A percentile compares a stretch with the other conserved stretches of the same genome.
Evolutionary conservation across 2,888 invertebrate species (phyloP).

Genomic region (Pyrochroa serraticornis): DNA sequence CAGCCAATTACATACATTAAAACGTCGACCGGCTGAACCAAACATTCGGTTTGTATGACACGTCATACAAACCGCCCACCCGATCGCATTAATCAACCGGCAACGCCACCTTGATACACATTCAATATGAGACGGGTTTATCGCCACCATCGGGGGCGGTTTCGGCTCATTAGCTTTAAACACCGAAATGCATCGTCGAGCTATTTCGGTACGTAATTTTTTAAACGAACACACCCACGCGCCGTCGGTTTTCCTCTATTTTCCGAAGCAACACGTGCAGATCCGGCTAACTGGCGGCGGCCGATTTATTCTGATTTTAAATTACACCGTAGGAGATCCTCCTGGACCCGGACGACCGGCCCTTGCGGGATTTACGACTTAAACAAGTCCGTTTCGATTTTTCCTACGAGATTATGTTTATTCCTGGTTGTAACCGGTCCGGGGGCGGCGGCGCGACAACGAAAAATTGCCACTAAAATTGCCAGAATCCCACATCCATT

Average conservation of each 20-base stretch:
- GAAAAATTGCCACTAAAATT: too few relatives aligned
- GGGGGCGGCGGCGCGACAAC: too few relatives aligned
- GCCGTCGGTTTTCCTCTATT: conserved; percentile 13
- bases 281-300: conserved; percentile 14
- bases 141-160: not conserved
- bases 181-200: not conserved
- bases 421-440: too few relatives aligned
- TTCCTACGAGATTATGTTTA: not conserved
- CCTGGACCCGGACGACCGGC: conserved; percentile 8
- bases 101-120: conserved; percentile 12
- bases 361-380: conserved; percentile 17
- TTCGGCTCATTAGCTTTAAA: not conserved
- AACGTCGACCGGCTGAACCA: conserved; percentile 27
- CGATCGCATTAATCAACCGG: conserved; percentile 21
- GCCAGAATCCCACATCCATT: too few relatives aligned
- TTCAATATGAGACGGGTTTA: conserved; percentile 2
- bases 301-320: conserved; percentile 29
- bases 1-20: conserved; percentile 23
- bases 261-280: conserved; percentile 20
- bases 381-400: conserved; percentile 5
- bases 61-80: conserved; percentile 25
- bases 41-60: conserved; percentile 19
- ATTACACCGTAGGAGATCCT: conserved; percentile 25
- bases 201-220: conserved; percentile 5
- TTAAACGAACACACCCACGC: conserved; percentile 6